Percentiles rank a stretch among this genome's conserved stretches.
phyloP scores from a whole-genome alignment of 2,888 invertebrate species.

The Calliopum simillimum region DNA sequence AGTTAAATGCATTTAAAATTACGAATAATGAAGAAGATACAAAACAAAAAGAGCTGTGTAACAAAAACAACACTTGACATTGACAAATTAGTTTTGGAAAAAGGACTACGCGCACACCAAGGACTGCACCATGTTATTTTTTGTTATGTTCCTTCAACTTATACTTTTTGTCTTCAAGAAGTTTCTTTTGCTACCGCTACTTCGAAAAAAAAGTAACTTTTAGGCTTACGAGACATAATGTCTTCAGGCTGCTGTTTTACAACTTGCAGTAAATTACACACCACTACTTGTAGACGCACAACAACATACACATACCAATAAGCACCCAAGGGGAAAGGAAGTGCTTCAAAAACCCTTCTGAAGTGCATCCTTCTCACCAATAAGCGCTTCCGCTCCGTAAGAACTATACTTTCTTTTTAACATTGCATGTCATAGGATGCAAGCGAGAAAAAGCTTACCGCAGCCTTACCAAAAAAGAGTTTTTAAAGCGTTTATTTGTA shows the following conservation, averaged over 20 bases:
- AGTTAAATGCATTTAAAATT: constrained; percentile 3
- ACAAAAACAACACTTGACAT: constrained; percentile 63
- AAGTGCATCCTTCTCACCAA: too few relatives aligned
- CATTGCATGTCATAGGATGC: too few relatives aligned
- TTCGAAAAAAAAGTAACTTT: background rate
- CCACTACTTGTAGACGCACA: constrained; percentile 1
- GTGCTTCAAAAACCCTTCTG: too few relatives aligned
- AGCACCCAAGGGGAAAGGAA: too few relatives aligned
- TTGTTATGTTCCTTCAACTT: background rate
- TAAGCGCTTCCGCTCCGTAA: too few relatives aligned
- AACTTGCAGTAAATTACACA: constrained; percentile 32
- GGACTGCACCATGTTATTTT: background rate
- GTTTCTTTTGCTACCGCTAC: background rate
- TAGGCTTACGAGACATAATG: constrained; percentile 19
- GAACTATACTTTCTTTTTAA: too few relatives aligned
- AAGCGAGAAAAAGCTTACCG: too few relatives aligned
- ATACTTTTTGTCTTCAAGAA: background rate
- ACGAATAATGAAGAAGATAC: background rate
- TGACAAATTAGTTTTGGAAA: constrained; percentile 62
- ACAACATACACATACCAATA: background rate
- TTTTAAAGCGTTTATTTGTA: too few relatives aligned
- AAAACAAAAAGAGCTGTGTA: background rate
- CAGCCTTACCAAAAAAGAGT: too few relatives aligned
- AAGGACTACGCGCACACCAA: constrained; percentile 39
- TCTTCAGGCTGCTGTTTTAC: constrained; percentile 14